phyloP scores from a whole-genome alignment of 92 coral and sea anemone species.

The Meandrina meandrites region DNA sequence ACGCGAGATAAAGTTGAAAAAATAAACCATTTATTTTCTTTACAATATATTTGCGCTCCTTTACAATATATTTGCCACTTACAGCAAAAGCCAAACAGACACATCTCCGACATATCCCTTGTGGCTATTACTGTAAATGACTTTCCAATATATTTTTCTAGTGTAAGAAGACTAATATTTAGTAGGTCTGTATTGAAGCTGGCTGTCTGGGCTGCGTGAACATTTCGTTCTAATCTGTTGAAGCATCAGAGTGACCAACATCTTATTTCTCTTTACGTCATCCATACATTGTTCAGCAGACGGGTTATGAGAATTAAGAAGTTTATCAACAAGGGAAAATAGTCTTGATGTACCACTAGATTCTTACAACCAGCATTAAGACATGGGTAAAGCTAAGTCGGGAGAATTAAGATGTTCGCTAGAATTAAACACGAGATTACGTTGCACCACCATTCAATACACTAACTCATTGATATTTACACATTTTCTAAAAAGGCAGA shows the following conservation, averaged over 20 bases:
- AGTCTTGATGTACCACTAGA: no score
- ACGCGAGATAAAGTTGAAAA: not conserved
- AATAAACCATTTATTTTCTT: not conserved
- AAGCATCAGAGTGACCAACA: not conserved
- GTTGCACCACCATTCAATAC: not conserved
- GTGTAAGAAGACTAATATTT: not conserved
- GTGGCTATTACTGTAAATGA: not conserved
- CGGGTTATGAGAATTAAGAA: not conserved
- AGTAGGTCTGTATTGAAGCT: not conserved
- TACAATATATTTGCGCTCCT: constrained; percentile 3
- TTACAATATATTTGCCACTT: not conserved
- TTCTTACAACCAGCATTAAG: not conserved
- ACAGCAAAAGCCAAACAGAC: not conserved
- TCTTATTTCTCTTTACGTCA: not conserved
- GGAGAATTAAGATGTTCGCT: not conserved
- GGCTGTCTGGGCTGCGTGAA: no score
- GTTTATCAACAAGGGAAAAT: not conserved
- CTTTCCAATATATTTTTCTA: not conserved
- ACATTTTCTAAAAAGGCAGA: not conserved
- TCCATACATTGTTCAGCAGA: not conserved
- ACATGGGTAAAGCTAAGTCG: not conserved
- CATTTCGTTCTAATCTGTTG: no score
- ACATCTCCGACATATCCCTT: not conserved
- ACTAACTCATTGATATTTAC: not conserved
- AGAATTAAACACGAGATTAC: not conserved